Conservation (phyloP, 2,888 invertebrate species). For the Microdon myrmicae region DNA sequence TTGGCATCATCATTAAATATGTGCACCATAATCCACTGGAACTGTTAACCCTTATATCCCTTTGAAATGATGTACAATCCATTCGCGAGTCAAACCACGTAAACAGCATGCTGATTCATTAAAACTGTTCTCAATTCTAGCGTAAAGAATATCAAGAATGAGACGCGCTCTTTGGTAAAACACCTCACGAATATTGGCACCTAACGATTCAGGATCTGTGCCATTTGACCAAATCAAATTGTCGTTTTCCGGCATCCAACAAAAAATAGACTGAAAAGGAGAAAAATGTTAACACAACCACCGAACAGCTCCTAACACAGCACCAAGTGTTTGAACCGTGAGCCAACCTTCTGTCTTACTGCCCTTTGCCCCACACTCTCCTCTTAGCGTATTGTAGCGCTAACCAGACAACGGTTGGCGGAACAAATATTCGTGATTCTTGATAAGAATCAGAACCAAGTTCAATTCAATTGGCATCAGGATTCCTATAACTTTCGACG, state of each 20-base stretch:
- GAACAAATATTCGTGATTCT: slow-evolving; percentile 67
- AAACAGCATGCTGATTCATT: too few species aligned
- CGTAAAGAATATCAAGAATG: too few species aligned
- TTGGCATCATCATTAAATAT: too few species aligned
- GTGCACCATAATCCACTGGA: too few species aligned
- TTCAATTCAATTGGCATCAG: slow-evolving; percentile 62
- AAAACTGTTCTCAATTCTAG: too few species aligned
- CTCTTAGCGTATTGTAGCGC: slow-evolving; percentile 26
- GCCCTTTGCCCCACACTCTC: slow-evolving; percentile 1
- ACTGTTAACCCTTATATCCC: too few species aligned
- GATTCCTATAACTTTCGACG: slow-evolving; percentile 5
- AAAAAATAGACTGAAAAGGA: slow-evolving; percentile 12
- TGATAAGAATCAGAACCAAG: slow-evolving; percentile 66
- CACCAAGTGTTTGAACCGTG: slow-evolving; percentile 46
- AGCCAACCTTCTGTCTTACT: slow-evolving; percentile 34
- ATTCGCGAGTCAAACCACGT: too few species aligned
- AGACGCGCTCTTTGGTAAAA: slow-evolving; percentile 23
- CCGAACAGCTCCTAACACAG: slow-evolving; percentile 42
- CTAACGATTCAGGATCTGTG: slow-evolving; percentile 20
- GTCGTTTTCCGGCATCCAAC: slow-evolving; percentile 40
- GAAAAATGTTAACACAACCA: slow-evolving; percentile 46
- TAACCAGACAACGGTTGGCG: too few species aligned
- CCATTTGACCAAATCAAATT: slow-evolving; percentile 40
- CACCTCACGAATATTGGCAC: slow-evolving; percentile 18
- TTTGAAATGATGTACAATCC: too few species aligned